A percentile compares a stretch with the other conserved stretches of the same genome.
phyloP scores from a whole-genome alignment of 2,888 invertebrate species.

The Epicampocera succincta region DNA sequence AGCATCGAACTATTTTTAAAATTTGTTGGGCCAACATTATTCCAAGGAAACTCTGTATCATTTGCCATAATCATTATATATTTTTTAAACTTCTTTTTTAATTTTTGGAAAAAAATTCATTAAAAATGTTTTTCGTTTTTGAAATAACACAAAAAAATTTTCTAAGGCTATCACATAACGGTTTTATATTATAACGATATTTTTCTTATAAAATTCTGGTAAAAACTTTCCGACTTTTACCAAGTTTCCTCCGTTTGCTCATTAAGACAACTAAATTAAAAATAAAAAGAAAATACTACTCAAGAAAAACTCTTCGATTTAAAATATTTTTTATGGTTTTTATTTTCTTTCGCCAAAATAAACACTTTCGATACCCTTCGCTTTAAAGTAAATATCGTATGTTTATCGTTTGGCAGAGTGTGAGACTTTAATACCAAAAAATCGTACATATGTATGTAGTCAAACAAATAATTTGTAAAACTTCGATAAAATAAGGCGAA shows the following conservation, averaged over 20 bases:
- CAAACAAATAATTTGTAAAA: no score
- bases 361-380: constrained; percentile 14
- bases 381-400: not conserved
- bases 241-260: constrained; percentile 51
- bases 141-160: not conserved
- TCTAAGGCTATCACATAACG: not conserved
- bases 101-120: constrained; percentile 12
- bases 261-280: constrained; percentile 41
- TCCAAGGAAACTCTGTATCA: constrained; percentile 23
- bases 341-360: constrained; percentile 9
- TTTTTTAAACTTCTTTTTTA: not conserved
- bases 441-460: no score
- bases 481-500: no score
- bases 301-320: constrained; percentile 41
- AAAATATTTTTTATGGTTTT: constrained; percentile 35
- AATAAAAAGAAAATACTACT: constrained; percentile 31
- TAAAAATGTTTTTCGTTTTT: constrained; percentile 2
- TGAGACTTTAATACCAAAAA: no score
- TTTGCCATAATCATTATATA: constrained; percentile 37
- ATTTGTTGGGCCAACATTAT: constrained; percentile 35
- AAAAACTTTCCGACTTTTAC: constrained; percentile 30
- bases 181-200: not conserved
- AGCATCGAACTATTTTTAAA: constrained; percentile 57
- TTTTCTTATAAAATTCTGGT: not conserved
- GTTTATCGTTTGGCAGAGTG: not conserved